Conservation (phyloP, 1,140 invertebrate species). For the Zaprionus inermis region DNA sequence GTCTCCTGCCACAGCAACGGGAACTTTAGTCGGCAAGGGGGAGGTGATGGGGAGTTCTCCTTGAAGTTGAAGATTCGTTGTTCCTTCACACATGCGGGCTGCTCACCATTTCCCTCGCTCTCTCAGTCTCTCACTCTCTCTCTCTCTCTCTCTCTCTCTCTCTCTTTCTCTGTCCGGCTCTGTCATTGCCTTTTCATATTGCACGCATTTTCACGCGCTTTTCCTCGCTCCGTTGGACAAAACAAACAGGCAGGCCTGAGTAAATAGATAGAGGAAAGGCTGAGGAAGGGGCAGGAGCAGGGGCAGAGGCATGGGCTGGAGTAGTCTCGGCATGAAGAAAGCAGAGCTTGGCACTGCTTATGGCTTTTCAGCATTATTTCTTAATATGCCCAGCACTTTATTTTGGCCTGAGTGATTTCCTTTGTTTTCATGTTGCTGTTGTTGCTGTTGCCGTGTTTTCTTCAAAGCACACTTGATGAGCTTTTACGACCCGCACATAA, state of each 20-base stretch:
- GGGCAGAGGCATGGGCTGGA: neutral
- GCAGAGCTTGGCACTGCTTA: slow-evolving; percentile 26
- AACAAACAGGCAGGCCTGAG: slow-evolving; percentile 16
- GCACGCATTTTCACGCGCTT: slow-evolving; percentile 79
- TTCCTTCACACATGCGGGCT: slow-evolving; percentile 56
- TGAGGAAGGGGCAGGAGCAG: neutral
- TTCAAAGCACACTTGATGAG: slow-evolving; percentile 44
- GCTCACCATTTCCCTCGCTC: slow-evolving; percentile 1
- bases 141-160: neutral
- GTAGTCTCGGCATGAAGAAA: neutral
- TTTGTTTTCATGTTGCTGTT: slow-evolving; percentile 47
- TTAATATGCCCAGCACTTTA: slow-evolving; percentile 63
- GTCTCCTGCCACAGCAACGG: too few relatives aligned
- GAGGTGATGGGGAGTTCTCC: neutral
- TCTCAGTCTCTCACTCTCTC: slow-evolving; percentile 7
- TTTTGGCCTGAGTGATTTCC: slow-evolving; percentile 70
- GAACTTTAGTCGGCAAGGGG: too few relatives aligned
- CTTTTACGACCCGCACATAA: slow-evolving; percentile 64
- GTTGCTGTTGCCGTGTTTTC: slow-evolving; percentile 15
- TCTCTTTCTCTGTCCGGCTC: slow-evolving; percentile 6
- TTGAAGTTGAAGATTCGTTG: slow-evolving; percentile 19
- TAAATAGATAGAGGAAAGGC: slow-evolving; percentile 1
- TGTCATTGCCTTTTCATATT: slow-evolving; percentile 53
- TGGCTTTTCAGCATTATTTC: slow-evolving; percentile 66
- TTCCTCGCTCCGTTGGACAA: slow-evolving; percentile 60